Base-by-base conservation (phyloP, 1,140 invertebrate species). In the Teleopsis dalmanni region DNA sequence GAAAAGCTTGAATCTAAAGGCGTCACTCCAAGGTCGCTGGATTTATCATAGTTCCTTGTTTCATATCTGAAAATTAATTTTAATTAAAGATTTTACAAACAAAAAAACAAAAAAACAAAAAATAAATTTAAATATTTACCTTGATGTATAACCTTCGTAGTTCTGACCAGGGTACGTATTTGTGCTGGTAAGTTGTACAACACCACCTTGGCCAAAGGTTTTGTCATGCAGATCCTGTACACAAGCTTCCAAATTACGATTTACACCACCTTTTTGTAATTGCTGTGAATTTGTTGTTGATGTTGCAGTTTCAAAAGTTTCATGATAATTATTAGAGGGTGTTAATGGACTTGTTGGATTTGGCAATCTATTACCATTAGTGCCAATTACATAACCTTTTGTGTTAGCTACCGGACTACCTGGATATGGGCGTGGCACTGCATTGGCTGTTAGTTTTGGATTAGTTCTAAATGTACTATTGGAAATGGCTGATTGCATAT, bases 81-180 rank as follows among this genome's bases (percentile, higher is more conserved):
- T 16, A 14, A 18, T 31, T 44, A 31, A 10, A 19, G 6, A 44
- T 31, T 35, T 46, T n/a, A n/a, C 29, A 31, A 31, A 31, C 9
- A 31, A 31, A 31, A 9, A 31, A n/a, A n/a, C n/a, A n/a, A n/a
- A n/a, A n/a, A n/a, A n/a, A n/a, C n/a, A n/a, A 37, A 14, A 37
- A 9, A 37, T 37, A 37, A 8, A 36, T 1, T 38, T 41, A 13
- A 10, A 42, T 18, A 38, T 70, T 75, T 55, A 79, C 78, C 78
- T 78, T 48, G 77, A 79, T 4, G 78, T 79, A 59, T 78, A 79
- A 14, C 77, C 78, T 50, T 79, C 78, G 57, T 79, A 79, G 51
- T 71, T 78, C 57, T 78, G 76, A 21, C 65, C 65, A 2, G 66
- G 62, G 52, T 65, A 62, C 8, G 59, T 48, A 41, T 51, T 59